A percentile compares a stretch with the other conserved stretches of the same genome.
These are phyloP conservation scores for Cheirogaleus medius DNA, from an alignment of 2,113 vertebrate genomes.

Conservation along the genomic window DNA sequence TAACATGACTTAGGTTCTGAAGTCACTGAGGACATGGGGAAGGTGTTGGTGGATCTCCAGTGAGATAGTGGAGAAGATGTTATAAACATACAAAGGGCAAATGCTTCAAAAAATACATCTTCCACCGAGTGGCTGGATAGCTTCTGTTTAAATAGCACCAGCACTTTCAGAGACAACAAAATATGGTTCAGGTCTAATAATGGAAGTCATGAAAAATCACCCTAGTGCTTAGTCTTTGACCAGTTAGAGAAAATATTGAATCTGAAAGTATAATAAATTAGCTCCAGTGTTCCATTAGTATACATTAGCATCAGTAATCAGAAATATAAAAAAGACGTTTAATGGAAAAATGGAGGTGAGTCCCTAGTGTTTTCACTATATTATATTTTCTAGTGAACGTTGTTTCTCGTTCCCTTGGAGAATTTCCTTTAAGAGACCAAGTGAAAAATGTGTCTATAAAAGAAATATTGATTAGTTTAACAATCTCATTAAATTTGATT, in stretches of 20 bases:
- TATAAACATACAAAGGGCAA: background rate
- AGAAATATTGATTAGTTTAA: constrained; percentile 79
- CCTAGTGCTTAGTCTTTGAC: background rate
- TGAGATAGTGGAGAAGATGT: background rate
- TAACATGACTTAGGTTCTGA: background rate
- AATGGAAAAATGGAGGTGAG: constrained; percentile 67
- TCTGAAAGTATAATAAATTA: constrained; percentile 64
- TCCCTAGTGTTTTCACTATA: constrained; percentile 58
- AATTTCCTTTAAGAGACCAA: constrained; percentile 62
- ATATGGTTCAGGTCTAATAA: background rate
- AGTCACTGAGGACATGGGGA: background rate
- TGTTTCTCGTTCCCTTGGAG: constrained; percentile 45
- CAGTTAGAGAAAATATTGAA: constrained; percentile 61
- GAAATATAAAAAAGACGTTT: constrained; percentile 61
- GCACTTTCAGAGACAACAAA: background rate
- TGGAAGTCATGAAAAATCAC: constrained; percentile 2
- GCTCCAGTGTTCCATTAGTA: constrained; percentile 32
- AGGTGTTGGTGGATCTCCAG: background rate
- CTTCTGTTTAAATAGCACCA: background rate
- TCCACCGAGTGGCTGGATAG: too few relatives aligned
- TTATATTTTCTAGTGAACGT: constrained; percentile 61
- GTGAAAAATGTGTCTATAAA: constrained; percentile 76
- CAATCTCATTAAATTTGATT: constrained; percentile 79
- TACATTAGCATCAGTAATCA: constrained; percentile 70
- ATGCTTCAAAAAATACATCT: background rate